phyloP scores from a whole-genome alignment of 2,797 vertebrate species.

The Hippopotamyrus pictus region DNA sequence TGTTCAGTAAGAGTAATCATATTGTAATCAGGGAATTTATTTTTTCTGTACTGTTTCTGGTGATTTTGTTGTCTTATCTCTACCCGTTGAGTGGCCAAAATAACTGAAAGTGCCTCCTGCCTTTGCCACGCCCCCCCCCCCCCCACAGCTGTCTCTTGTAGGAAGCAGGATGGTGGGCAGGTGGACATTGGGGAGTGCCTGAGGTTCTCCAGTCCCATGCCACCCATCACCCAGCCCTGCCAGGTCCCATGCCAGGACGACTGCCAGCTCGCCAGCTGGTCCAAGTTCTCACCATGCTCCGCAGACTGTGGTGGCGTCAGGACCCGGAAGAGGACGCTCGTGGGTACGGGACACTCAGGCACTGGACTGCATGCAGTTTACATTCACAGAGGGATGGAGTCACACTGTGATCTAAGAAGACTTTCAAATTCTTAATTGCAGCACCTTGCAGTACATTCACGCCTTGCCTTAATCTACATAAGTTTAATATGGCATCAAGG shows the following conservation, averaged over 20 bases:
- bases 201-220: conserved; percentile 71
- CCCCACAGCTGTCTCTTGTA: conserved; percentile 82
- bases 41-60: background rate
- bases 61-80: background rate
- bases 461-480: background rate
- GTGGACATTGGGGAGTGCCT: conserved; percentile 78
- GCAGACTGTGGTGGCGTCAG: conserved; percentile 85
- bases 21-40: background rate
- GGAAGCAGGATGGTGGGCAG: conserved; percentile 82
- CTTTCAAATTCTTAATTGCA: background rate
- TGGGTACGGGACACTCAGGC: conserved; percentile 63
- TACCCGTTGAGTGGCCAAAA: background rate
- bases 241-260: conserved; percentile 93
- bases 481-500: background rate
- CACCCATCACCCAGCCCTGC: conserved; percentile 79
- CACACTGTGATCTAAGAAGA: background rate
- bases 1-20: background rate
- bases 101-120: background rate
- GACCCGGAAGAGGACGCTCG: conserved; percentile 77
- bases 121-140: background rate
- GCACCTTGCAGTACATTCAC: background rate
- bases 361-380: background rate
- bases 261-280: conserved; percentile 91
- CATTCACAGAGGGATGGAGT: background rate
- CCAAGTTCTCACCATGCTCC: conserved; percentile 87